These are phyloP conservation scores for Helobdella robusta DNA, from an alignment of 2,888 invertebrate genomes.

Conservation along the genomic window DNA sequence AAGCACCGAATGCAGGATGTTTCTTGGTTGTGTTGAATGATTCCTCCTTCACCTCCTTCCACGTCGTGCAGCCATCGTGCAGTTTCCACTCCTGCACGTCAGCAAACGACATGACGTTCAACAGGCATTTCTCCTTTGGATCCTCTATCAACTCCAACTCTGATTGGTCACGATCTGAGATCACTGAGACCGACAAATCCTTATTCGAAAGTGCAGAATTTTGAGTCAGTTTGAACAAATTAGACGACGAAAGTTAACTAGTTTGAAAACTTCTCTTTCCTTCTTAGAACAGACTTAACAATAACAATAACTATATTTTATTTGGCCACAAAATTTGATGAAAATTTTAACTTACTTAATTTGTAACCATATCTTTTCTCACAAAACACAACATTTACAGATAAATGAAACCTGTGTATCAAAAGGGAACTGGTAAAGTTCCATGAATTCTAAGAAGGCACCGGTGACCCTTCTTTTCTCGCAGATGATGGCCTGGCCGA, in stretches of 20 bases:
- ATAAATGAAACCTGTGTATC: conserved; percentile 25
- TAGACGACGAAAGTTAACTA: no score
- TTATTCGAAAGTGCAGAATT: no score
- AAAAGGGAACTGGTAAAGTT: conserved; percentile 29
- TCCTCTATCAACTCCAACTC: conserved; percentile 26
- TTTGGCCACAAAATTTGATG: no score
- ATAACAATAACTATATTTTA: no score
- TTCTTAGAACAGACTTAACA: no score
- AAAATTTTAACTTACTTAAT: no score
- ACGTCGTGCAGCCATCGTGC: conserved; percentile 38
- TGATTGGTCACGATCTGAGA: conserved; percentile 19
- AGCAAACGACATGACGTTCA: conserved; percentile 38
- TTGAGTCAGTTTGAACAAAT: no score
- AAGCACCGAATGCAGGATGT: conserved; percentile 32
- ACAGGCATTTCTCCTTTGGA: conserved; percentile 17
- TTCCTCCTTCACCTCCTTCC: conserved; percentile 25
- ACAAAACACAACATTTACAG: background rate
- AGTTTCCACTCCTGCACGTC: conserved; percentile 47
- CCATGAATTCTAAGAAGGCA: conserved; percentile 27
- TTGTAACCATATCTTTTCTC: background rate
- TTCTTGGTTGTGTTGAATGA: conserved; percentile 30
- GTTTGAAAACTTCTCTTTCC: no score
- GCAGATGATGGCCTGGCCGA: conserved; percentile 34
- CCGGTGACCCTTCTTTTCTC: conserved; percentile 23
- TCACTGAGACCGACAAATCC: conserved; percentile 30